Conservation (phyloP, 2,888 invertebrate species). For the Heterodera filipjevi region DNA sequence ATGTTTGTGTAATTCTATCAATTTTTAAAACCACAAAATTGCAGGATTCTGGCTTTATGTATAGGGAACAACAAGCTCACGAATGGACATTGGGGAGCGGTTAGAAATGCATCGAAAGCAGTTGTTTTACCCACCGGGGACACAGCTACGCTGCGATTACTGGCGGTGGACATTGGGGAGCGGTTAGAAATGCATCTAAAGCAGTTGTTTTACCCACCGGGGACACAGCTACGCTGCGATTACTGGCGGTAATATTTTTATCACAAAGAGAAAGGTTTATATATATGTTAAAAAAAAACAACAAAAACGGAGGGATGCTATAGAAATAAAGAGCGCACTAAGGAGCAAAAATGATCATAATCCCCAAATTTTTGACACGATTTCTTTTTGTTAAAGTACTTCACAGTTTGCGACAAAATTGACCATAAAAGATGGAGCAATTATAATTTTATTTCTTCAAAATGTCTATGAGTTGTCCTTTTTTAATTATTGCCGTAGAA, state of each 20-base stretch:
- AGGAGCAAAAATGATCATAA: too few relatives aligned
- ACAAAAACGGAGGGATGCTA: too few relatives aligned
- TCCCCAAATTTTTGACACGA: constrained; percentile 74
- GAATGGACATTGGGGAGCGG: constrained; percentile 61
- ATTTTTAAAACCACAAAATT: too few relatives aligned
- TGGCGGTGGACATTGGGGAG: constrained; percentile 73
- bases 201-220: constrained; percentile 74
- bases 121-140: constrained; percentile 75
- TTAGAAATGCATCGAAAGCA: constrained; percentile 44
- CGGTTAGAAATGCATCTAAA: constrained; percentile 47
- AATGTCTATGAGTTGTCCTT: too few relatives aligned
- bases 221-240: constrained; percentile 77
- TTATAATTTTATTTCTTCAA: too few relatives aligned
- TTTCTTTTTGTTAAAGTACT: neutral
- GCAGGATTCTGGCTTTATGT: constrained; percentile 84
- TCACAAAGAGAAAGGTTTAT: too few relatives aligned
- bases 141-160: constrained; percentile 84
- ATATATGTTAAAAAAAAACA: too few relatives aligned
- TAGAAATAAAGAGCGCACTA: too few relatives aligned
- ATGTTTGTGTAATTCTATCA: too few relatives aligned
- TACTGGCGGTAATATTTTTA: constrained; percentile 67
- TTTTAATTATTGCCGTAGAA: too few relatives aligned
- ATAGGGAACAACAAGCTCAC: constrained; percentile 79
- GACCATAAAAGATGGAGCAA: constrained; percentile 30
- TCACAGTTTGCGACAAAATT: constrained; percentile 34